A percentile compares a stretch with the other conserved stretches of the same genome.
These are phyloP conservation scores for Mergus octosetaceus DNA, from an alignment of 2,797 vertebrate genomes.

Conservation along the genomic window DNA sequence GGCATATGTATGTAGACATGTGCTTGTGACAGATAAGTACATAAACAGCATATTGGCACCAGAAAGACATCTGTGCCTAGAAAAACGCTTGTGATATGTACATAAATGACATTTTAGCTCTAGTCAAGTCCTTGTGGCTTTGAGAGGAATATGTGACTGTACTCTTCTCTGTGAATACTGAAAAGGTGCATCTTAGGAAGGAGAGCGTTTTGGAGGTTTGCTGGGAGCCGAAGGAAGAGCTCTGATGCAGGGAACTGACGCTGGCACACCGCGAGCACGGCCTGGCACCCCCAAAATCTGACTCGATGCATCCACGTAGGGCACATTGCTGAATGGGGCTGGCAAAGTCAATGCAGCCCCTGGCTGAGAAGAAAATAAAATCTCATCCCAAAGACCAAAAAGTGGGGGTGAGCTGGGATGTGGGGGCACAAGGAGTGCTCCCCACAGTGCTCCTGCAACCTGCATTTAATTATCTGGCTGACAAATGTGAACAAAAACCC, in stretches of 20 bases:
- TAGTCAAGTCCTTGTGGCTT: constrained; percentile 73
- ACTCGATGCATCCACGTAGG: background rate
- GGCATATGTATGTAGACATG: constrained; percentile 79
- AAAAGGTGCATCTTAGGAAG: constrained; percentile 50
- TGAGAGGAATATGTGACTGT: constrained; percentile 69
- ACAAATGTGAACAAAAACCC: background rate
- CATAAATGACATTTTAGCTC: constrained; percentile 77
- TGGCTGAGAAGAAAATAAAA: background rate
- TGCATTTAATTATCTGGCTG: background rate
- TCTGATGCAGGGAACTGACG: background rate
- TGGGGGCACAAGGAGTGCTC: background rate
- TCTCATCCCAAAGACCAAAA: background rate
- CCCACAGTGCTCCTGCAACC: background rate
- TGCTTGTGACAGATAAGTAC: constrained; percentile 78
- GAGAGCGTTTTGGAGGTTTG: constrained; percentile 12
- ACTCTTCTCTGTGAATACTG: constrained; percentile 71
- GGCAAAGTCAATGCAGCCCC: background rate
- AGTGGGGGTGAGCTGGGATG: background rate
- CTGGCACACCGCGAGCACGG: background rate
- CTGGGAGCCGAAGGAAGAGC: background rate
- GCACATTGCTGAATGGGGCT: background rate
- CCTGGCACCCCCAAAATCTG: background rate
- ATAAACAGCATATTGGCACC: constrained; percentile 79
- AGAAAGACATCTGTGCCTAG: constrained; percentile 77
- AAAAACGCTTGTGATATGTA: constrained; percentile 75